Base-by-base conservation (phyloP, 2,888 invertebrate genomes). In the Thecocarcelia acutangulata region DNA sequence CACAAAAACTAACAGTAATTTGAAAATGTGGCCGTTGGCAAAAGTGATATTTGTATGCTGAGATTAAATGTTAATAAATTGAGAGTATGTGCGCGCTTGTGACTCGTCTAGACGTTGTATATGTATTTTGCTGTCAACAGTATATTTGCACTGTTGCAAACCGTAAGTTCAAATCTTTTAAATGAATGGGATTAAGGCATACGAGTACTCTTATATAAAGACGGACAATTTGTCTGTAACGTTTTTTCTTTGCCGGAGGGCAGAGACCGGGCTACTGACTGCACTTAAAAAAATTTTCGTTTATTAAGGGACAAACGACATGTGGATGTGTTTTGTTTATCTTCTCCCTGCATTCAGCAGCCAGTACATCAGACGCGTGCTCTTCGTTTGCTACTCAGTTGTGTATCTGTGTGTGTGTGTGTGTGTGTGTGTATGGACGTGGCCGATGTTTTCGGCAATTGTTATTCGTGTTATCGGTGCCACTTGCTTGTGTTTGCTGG, bases 101-200 rank as follows among this genome's bases (percentile, higher is more conserved):
- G 19, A n/a, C n/a, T n/a, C 33, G 17, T 0, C 33, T 13, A 48
- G 46, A 63, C 33, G 28, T 17, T 28, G 33, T 9, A 9, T 8
- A 33, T 33, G 33, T 9, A 33, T 33, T 33, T 33, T 33, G 8
- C 33, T 33, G 33, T 33, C 33, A 33, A 33, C 33, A 33, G 33
- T 6, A 8, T 33, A 1, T 33, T 33, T 33, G 33, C 15, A 21
- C 8, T 40, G 15, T 24, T 40, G 15, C 42, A 15, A n/a, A 33
- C 33, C 28, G 58, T 59, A 42, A 80, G 68, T 77, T 74, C 69
- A 69, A 69, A 61, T 70, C 69, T 64, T 19, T 72, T 79, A 74
- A 78, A 68, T 59, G 63, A 68, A 72, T 68, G 56, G 17, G 28
- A 54, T 46, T 72, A 21, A 44, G 15, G 33, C n/a, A 54, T n/a